These are phyloP conservation scores for Cercopithecus mona DNA, from an alignment of 2,113 vertebrate genomes.

Conservation along the genomic window DNA sequence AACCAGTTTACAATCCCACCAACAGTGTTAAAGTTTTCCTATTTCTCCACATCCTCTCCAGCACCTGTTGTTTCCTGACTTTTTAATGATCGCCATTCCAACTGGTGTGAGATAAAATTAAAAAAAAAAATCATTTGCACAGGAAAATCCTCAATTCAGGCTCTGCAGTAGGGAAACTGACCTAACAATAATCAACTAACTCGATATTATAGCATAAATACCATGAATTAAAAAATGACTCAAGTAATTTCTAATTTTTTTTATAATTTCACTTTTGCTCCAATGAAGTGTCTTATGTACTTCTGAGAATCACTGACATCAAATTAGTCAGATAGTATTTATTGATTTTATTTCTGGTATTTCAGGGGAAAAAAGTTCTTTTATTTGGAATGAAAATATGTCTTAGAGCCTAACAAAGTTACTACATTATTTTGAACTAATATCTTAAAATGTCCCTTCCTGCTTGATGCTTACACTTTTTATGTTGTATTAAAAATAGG, in stretches of 20 bases:
- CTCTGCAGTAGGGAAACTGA: background rate
- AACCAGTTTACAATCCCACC: too few species aligned
- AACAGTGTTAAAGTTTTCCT: too few species aligned
- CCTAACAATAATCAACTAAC: background rate
- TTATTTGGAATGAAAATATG: slow-evolving; percentile 1
- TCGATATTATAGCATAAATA: background rate
- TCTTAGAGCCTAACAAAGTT: background rate
- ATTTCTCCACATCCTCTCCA: too few species aligned
- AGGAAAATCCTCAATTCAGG: background rate
- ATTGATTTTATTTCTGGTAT: background rate
- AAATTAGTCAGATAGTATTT: background rate
- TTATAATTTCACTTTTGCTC: background rate
- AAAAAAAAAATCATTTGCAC: background rate
- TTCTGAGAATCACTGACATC: background rate
- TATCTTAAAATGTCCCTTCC: background rate
- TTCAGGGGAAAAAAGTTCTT: background rate
- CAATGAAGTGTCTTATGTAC: background rate
- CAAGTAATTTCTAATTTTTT: background rate
- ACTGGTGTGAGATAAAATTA: too few species aligned
- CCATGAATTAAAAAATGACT: background rate
- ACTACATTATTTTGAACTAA: background rate
- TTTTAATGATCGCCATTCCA: too few species aligned
- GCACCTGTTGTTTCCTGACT: too few species aligned
- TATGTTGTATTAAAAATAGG: background rate
- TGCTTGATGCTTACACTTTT: background rate